Evolutionary conservation across 2,113 vertebrate genomes (phyloP), one percentile per base, ranked within the genome.

Genomic region (Poeciliopsis retropinna): DNA sequence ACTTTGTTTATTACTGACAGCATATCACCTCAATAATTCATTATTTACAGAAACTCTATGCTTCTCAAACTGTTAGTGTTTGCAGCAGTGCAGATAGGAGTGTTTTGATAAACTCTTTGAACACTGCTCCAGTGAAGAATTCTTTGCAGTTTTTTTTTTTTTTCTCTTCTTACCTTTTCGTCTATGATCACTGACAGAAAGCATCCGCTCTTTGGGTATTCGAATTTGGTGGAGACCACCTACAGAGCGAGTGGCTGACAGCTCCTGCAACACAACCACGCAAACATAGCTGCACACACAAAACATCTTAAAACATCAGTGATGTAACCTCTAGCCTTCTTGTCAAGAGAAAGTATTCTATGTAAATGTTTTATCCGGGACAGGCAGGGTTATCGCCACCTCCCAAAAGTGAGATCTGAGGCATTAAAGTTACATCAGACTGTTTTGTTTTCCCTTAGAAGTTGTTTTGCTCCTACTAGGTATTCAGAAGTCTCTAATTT

Each of bases 281-380:
- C 63, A 73, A 72, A 68, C 47, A 69, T 51, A 32, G 47, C 37
- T n/a, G 75, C 80, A 75, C 61, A 74, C 60, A 64, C 61, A 60
- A 44, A 28, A 79, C 79, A 76, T 57, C 61, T 60, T 29, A 68
- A 60, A 83, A 69, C 31, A 27, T 25, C 77, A 60, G 30, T 73
- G 61, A 84, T 62, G 80, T 90, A 86, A 93, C 86, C 89, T 90
- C 81, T 90, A 76, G 82, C 80, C 61, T 73, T 73, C 83, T 80
- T 87, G 81, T 81, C 85, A 88, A 67, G 60, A 64, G 71, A 80
- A 81, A 70, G 25, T 74, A 75, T 84, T 84, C 76, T 78, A 79
- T 81, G 84, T 76, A 85, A 83, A 73, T 81, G 73, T 76, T 80
- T 73, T 73, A 80, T 82, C 71, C 71, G 79, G 62, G 81, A 83